These are phyloP conservation scores for Drosophila persimilis DNA, from an alignment of 1,140 invertebrate genomes.

Conservation along the genomic window DNA sequence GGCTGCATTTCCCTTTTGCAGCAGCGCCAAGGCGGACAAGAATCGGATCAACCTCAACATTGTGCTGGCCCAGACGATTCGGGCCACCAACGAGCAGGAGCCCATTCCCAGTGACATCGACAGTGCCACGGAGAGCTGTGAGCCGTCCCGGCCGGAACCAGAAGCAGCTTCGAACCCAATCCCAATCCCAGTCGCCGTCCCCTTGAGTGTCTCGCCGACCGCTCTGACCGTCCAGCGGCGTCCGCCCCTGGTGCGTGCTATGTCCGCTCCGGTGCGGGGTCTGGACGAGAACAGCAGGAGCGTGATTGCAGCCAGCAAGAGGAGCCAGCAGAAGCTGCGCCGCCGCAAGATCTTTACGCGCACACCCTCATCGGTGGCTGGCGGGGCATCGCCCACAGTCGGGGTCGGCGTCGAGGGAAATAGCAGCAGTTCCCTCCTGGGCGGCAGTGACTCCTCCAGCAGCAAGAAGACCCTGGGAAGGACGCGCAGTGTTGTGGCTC, in stretches of 20 bases:
- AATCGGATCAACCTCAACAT: conserved; percentile 81
- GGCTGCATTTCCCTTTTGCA: conserved; percentile 25
- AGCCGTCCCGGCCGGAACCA: conserved; percentile 13
- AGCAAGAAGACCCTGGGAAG: conserved; percentile 61
- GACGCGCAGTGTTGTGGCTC: conserved; percentile 67
- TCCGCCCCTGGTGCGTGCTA: conserved; percentile 80
- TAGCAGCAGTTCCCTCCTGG: conserved; percentile 14
- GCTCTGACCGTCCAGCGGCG: conserved; percentile 71
- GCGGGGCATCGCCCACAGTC: conserved; percentile 1
- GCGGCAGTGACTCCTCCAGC: background rate
- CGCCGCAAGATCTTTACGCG: conserved; percentile 72
- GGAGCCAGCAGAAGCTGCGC: conserved; percentile 71
- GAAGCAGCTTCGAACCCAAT: background rate
- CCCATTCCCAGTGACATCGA: conserved; percentile 49
- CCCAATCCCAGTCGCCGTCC: background rate
- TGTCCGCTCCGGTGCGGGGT: conserved; percentile 81
- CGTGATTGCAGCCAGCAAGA: conserved; percentile 59
- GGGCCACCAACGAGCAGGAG: conserved; percentile 69
- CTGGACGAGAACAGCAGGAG: conserved; percentile 73
- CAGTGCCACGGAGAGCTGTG: conserved; percentile 39
- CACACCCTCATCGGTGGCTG: conserved; percentile 43
- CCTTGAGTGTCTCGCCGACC: conserved; percentile 44
- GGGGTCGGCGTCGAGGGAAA: conserved; percentile 1
- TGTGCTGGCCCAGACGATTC: conserved; percentile 73
- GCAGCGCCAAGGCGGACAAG: conserved; percentile 68